A percentile compares a stretch with the other conserved stretches of the same genome.
phyloP scores from a whole-genome alignment of 2,797 vertebrate genomes.

The Cyclopterus lumpus region DNA sequence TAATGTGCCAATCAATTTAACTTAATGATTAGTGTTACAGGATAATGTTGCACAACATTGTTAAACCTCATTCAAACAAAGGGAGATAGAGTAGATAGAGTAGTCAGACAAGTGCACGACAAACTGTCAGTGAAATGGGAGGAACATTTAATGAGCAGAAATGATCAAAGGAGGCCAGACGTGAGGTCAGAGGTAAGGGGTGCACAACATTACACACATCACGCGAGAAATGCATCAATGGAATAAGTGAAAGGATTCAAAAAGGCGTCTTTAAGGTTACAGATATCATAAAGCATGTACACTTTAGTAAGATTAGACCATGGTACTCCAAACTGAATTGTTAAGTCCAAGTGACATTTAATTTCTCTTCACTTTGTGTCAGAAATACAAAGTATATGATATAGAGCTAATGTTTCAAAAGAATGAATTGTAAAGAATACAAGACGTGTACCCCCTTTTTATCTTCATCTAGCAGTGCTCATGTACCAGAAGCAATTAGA shows the following conservation, averaged over 20 bases:
- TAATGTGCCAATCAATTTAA: slow-evolving; percentile 76
- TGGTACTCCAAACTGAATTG: neutral
- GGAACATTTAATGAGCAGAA: slow-evolving; percentile 65
- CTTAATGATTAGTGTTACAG: slow-evolving; percentile 71
- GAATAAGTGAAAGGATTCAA: slow-evolving; percentile 5
- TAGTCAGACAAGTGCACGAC: slow-evolving; percentile 56
- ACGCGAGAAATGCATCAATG: slow-evolving; percentile 12
- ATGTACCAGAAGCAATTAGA: neutral
- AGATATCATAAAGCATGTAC: neutral
- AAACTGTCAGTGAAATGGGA: slow-evolving; percentile 49
- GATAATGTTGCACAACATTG: slow-evolving; percentile 67
- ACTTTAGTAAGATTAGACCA: neutral
- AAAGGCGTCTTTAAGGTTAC: neutral
- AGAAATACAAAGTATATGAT: neutral
- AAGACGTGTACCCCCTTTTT: neutral
- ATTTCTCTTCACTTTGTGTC: neutral
- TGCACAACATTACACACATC: neutral
- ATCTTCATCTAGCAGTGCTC: neutral
- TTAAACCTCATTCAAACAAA: slow-evolving; percentile 61
- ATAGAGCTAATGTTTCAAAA: neutral
- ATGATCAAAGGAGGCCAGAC: slow-evolving; percentile 50
- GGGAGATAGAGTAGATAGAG: slow-evolving; percentile 63
- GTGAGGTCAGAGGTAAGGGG: slow-evolving; percentile 21
- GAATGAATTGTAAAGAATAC: neutral
- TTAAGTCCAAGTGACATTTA: neutral